phyloP scores from a whole-genome alignment of 1,140 invertebrate species.

The Brachionus koreanus region DNA sequence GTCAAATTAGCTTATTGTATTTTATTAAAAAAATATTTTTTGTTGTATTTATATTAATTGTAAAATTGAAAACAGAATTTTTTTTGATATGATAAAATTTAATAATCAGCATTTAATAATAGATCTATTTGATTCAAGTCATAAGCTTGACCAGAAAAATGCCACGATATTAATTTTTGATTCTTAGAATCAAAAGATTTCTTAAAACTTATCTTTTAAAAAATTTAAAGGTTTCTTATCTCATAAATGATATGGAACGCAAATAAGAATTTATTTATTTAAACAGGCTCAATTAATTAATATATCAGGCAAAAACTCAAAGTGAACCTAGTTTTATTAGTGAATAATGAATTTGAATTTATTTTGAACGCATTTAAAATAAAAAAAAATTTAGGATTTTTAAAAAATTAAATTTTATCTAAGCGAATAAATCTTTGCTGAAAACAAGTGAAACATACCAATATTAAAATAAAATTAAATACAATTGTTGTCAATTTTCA shows the following conservation, averaged over 20 bases:
- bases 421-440: no score
- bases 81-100: neutral
- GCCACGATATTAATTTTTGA: neutral
- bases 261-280: neutral
- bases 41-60: neutral
- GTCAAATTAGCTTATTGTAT: neutral
- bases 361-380: no score
- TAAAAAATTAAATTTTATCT: no score
- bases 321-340: no score
- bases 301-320: no score
- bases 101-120: neutral
- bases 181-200: neutral
- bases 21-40: neutral
- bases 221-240: neutral
- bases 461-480: no score
- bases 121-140: neutral
- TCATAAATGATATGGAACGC: neutral
- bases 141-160: neutral
- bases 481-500: no score
- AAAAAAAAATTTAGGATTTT: no score
- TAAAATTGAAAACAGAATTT: neutral
- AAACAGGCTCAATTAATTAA: no score
- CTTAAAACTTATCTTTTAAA: neutral
- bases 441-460: no score
- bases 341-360: no score